Base-by-base conservation (phyloP, 2,797 vertebrate species). In the Ceyx erithaca region DNA sequence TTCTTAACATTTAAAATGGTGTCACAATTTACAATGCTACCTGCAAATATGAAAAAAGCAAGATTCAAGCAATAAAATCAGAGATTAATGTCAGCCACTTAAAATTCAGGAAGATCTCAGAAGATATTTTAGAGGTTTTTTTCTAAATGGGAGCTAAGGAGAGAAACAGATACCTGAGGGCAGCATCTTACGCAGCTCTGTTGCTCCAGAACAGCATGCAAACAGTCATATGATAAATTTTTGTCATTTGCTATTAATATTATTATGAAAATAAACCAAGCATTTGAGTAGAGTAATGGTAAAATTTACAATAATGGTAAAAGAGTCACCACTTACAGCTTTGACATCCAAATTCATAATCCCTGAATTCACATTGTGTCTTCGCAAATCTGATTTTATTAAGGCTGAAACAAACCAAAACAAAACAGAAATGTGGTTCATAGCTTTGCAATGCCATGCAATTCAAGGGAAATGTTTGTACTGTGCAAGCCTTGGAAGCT, bases 341-440 rank as follows among this genome's bases (percentile, higher is more conserved):
- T 98, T 98, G 69, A 97, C 54, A 18, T 96, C 95, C 48, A 95
- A 97, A 69, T 92, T 96, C 30, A 92, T 77, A 48, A 96, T 97
- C 68, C 98, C 97, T 63, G 97, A 96, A 97, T 99, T 99, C 85
- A 99, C 95, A 28, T 97, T 98, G 94, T 99, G 98, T 96, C 99
- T 98, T 96, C 98, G 98, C 94, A 99, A 97, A 69, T 99, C 99
- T 15, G 99, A 99, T 95, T 99, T 99, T 96, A 99, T 99, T 93
- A 99, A 97, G 52, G 98, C 99, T 99, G 98, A 70, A 97, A 97
- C 16, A 95, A 45, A 80, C 18, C 52, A 5, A 46, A 14, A 79
- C 4, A 4, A 77, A 6, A 80, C 16, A 63, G 37, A 80, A 82
- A 68, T 26, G 6, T 93, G 26, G 86, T 70, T 83, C 40, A 55